These are phyloP conservation scores for Hypotaenidia philippensis DNA, from an alignment of 2,797 vertebrate species.

Conservation along the genomic window DNA sequence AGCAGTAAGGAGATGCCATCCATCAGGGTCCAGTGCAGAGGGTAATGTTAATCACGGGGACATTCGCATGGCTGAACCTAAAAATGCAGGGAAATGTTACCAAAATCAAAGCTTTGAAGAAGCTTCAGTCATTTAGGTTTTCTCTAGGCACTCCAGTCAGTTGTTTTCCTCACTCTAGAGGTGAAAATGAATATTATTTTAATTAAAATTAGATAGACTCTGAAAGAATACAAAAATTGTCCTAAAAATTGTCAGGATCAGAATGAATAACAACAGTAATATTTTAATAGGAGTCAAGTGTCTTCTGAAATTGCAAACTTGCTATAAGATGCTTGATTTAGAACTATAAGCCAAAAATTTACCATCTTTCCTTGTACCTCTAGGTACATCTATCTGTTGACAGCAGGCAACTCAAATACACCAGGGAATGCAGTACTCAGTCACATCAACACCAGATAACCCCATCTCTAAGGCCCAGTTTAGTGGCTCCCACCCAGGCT, in stretches of 20 bases:
- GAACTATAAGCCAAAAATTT: not conserved
- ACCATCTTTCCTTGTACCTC: not conserved
- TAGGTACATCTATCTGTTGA: not conserved
- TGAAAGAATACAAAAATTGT: not conserved
- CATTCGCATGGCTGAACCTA: not conserved
- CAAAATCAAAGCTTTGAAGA: not conserved
- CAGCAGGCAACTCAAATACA: not conserved
- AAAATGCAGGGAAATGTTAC: not conserved
- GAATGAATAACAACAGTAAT: not conserved
- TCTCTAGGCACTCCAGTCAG: not conserved
- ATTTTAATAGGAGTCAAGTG: not conserved
- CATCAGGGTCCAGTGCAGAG: not conserved
- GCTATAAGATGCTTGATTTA: not conserved
- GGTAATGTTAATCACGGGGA: not conserved
- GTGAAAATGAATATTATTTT: not conserved
- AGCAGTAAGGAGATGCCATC: not conserved
- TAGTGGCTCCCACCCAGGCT: not conserved
- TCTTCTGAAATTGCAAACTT: not conserved
- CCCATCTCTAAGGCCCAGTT: not conserved
- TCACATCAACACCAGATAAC: not conserved
- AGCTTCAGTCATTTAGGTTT: not conserved
- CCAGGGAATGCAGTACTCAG: not conserved
- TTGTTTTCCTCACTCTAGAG: not conserved
- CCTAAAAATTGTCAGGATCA: not conserved
- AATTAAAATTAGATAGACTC: not conserved